Evolutionary conservation across 2,113 vertebrate genomes (phyloP).

Genomic region (Acanthisitta chloris): DNA sequence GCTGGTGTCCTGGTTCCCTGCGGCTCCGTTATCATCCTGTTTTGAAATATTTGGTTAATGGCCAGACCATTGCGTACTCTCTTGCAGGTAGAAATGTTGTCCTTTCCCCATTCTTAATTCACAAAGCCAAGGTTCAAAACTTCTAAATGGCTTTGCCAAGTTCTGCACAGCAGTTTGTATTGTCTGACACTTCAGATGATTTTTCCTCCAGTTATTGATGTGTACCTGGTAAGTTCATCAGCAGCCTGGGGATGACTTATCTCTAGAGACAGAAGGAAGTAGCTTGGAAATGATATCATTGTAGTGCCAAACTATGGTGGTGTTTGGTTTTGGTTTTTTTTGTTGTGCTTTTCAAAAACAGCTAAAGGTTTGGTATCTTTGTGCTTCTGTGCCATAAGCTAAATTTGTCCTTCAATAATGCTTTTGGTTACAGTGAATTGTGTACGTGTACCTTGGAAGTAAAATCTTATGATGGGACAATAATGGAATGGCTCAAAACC

Average conservation of each 20-base stretch:
- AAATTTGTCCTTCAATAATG: not conserved
- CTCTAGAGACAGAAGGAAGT: conserved; percentile 37
- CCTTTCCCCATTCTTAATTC: not conserved
- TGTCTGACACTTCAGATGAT: not conserved
- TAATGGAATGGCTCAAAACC: not conserved
- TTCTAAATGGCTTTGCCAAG: not conserved
- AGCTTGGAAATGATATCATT: not conserved
- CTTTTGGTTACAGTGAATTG: not conserved
- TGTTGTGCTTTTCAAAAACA: not conserved
- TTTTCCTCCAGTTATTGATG: not conserved
- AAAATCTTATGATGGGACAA: not conserved
- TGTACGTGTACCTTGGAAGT: not conserved
- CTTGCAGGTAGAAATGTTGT: not conserved
- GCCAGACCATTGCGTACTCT: not conserved
- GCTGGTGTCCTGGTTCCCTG: not conserved
- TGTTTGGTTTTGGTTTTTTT: no score
- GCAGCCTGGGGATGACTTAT: conserved; percentile 1
- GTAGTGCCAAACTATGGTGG: not conserved
- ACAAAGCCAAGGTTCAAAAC: not conserved
- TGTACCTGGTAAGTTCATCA: conserved; percentile 43
- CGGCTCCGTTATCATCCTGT: not conserved
- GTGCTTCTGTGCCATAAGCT: not conserved
- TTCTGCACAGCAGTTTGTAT: not conserved
- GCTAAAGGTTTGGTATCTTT: not conserved
- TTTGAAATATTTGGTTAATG: not conserved